Conservation (phyloP, 2,888 invertebrate genomes). For the Copidosoma aretas region DNA sequence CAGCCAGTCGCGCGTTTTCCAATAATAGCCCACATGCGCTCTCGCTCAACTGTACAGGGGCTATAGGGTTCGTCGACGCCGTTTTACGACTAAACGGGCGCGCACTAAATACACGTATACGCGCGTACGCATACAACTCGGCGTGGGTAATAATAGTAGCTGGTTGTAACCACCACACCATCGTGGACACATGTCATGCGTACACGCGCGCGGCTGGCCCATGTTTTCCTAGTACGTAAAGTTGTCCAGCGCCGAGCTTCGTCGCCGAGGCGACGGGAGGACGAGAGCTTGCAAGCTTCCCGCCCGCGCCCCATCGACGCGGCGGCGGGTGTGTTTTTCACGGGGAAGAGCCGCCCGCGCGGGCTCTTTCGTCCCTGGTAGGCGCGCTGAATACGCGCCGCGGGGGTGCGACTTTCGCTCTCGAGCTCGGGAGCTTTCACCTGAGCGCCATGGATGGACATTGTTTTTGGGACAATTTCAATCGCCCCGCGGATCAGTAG, state of each 20-base stretch:
- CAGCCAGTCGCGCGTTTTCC: conserved; percentile 12
- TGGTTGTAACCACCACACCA: too few species aligned
- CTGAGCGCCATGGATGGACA: too few species aligned
- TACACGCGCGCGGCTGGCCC: not conserved
- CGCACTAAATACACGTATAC: too few species aligned
- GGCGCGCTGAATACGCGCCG: not conserved
- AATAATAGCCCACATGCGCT: conserved; percentile 19
- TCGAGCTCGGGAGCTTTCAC: not conserved
- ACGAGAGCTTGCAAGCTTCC: conserved; percentile 20
- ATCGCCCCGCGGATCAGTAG: too few species aligned
- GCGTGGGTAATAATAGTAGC: too few species aligned
- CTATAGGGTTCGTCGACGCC: not conserved
- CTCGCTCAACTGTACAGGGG: not conserved
- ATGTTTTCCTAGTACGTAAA: conserved; percentile 49
- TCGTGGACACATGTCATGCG: not conserved
- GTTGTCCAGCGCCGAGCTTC: conserved; percentile 47
- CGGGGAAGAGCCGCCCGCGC: not conserved
- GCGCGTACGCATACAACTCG: too few species aligned
- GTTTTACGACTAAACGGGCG: not conserved
- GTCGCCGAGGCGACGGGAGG: conserved; percentile 42
- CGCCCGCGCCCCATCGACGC: conserved; percentile 15
- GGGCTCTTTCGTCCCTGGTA: conserved; percentile 23
- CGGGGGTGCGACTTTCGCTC: conserved; percentile 23
- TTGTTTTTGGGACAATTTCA: too few species aligned
- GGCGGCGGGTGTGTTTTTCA: not conserved